These are phyloP conservation scores for Drosophila neotestacea DNA, from an alignment of 2,888 invertebrate genomes.

Conservation along the genomic window DNA sequence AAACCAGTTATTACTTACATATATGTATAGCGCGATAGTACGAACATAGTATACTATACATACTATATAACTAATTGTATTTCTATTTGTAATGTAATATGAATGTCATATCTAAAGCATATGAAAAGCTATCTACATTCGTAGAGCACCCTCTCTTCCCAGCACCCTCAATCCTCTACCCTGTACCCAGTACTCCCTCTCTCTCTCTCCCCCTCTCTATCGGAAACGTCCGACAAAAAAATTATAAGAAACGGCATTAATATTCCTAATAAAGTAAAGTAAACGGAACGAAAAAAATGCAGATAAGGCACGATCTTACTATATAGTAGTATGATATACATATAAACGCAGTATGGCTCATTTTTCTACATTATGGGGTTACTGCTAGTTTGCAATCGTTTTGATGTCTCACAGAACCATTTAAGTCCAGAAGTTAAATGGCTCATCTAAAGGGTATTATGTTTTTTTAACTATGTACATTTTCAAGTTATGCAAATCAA, in stretches of 20 bases:
- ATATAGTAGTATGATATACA: neutral
- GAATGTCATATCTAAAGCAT: conserved; percentile 47
- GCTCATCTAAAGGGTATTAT: no score
- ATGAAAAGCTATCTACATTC: conserved; percentile 11
- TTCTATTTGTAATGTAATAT: conserved; percentile 53
- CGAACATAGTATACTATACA: conserved; percentile 37
- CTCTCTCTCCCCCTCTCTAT: conserved; percentile 15
- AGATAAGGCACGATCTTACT: conserved; percentile 21
- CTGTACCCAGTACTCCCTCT: conserved; percentile 16
- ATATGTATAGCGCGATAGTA: conserved; percentile 43
- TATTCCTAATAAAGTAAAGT: conserved; percentile 52
- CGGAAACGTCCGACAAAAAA: conserved; percentile 18
- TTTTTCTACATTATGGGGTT: neutral
- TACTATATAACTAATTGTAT: conserved; percentile 52
- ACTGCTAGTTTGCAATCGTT: neutral
- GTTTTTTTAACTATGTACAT: neutral
- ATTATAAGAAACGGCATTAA: conserved; percentile 35
- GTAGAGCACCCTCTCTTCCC: conserved; percentile 15
- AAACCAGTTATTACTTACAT: conserved; percentile 22
- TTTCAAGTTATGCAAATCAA: neutral
- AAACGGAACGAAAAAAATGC: conserved; percentile 13
- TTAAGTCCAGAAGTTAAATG: no score
- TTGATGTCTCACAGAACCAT: no score
- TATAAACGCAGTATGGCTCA: neutral
- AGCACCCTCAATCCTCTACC: conserved; percentile 9